These are phyloP conservation scores for Vireo altiloquus DNA, from an alignment of 2,113 vertebrate species.

Conservation along the genomic window DNA sequence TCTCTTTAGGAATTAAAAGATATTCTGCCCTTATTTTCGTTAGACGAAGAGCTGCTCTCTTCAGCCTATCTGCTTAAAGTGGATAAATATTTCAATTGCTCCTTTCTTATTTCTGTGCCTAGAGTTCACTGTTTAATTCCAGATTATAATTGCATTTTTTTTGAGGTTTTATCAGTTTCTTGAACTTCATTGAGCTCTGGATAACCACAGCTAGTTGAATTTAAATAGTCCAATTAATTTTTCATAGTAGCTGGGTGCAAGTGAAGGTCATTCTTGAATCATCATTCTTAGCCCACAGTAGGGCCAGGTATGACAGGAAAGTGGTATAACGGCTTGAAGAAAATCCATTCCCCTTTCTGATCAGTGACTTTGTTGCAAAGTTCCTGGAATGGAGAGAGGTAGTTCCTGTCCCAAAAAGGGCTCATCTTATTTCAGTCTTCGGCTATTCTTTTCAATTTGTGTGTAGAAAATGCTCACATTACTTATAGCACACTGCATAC, in stretches of 20 bases:
- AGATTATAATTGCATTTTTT: constrained; percentile 18
- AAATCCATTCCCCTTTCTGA: background rate
- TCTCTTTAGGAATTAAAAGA: background rate
- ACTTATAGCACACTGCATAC: accelerated
- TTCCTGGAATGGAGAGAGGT: background rate
- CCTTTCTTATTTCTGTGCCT: background rate
- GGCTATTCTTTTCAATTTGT: background rate
- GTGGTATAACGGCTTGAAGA: background rate
- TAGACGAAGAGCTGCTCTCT: background rate
- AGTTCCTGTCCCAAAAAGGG: background rate
- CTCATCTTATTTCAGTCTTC: background rate
- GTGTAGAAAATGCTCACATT: background rate
- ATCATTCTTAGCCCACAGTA: background rate
- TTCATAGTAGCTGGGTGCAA: background rate
- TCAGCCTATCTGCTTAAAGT: background rate
- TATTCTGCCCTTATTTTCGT: background rate
- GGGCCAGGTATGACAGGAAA: background rate
- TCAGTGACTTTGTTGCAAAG: background rate
- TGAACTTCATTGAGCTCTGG: background rate
- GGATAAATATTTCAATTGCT: background rate
- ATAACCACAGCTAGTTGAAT: background rate
- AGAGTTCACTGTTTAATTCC: constrained; percentile 5
- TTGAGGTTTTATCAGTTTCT: background rate
- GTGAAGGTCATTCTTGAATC: background rate
- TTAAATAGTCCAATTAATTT: constrained; percentile 24